phyloP scores from a whole-genome alignment of 2,113 vertebrate species.

The Caloenas nicobarica region DNA sequence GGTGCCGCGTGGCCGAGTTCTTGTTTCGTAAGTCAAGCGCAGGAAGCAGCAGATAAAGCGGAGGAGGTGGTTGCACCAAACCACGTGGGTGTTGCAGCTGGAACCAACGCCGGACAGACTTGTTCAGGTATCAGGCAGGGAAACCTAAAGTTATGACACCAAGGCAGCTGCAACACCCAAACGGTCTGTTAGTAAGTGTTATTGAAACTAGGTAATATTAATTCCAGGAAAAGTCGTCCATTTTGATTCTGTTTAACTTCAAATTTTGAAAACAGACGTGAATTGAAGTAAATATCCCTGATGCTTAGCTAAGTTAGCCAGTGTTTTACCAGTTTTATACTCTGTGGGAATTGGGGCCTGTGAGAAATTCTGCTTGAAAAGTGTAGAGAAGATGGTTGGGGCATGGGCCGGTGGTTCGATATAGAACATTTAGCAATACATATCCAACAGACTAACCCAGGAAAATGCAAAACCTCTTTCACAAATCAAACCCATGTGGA shows the following conservation, averaged over 20 bases:
- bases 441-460: neutral
- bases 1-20: neutral
- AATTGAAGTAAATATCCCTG: neutral
- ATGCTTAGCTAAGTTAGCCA: neutral
- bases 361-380: neutral
- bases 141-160: neutral
- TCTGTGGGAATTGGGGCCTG: neutral
- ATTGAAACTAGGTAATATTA: neutral
- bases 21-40: neutral
- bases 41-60: neutral
- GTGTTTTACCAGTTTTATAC: neutral
- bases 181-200: neutral
- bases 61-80: constrained; percentile 6
- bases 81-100: neutral
- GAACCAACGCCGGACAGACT: neutral
- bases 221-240: neutral
- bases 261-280: neutral
- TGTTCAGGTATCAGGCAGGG: neutral
- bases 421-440: neutral
- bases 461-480: neutral
- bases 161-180: neutral
- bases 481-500: neutral
- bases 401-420: neutral
- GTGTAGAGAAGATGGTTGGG: neutral
- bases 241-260: neutral